Evolutionary conservation across 2,888 invertebrate genomes (phyloP), one percentile per base, ranked within the genome.

Genomic region (Drosophila mayaguana): DNA sequence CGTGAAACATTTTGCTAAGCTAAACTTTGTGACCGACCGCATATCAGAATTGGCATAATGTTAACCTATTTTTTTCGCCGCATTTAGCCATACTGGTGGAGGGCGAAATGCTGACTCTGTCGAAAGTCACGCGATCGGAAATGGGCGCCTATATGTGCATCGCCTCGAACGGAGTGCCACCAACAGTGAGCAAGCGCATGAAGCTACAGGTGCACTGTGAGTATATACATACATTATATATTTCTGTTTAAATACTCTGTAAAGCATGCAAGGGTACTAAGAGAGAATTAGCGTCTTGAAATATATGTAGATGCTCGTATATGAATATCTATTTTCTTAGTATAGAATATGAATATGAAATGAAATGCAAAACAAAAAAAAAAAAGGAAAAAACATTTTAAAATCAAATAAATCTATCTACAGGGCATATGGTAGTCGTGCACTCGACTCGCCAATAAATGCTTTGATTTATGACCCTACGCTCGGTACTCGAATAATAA

Each of bases 151-250:
- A 97, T 93, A 94, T 97, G 89, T 97, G 97, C 93, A 97, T 97
- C 93, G 97, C 97, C 64, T 96, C 96, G 81, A 97, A 97, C 91
- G 97, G 97, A 48, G 96, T 97, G 25, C 97, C 97, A 38, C 97
- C 97, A 40, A 95, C 97, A 48, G 97, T 97, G 92, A 97, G 97
- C 94, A 97, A 97, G 93, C 94, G 97, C 92, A 96, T 97, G 95
- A 97, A 97, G 96, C 95, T 97, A 72, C 97, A 97, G 93, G 97
- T 97, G 82, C 97, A 97, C 93, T 97, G 97, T 97, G 93, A 97
- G 97, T 97, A 94, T 77, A 54, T 18, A 28, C 20, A 14, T 16
- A 22, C 16, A 46, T 1, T 22, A 7, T 28, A 28, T 8, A 8
- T 28, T 1, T 28, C 1, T 0, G 2, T 8, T 28, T 0, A 8